These are phyloP conservation scores for Enteromius thamalakanensis DNA, from an alignment of 2,797 vertebrate genomes.

Conservation along the genomic window DNA sequence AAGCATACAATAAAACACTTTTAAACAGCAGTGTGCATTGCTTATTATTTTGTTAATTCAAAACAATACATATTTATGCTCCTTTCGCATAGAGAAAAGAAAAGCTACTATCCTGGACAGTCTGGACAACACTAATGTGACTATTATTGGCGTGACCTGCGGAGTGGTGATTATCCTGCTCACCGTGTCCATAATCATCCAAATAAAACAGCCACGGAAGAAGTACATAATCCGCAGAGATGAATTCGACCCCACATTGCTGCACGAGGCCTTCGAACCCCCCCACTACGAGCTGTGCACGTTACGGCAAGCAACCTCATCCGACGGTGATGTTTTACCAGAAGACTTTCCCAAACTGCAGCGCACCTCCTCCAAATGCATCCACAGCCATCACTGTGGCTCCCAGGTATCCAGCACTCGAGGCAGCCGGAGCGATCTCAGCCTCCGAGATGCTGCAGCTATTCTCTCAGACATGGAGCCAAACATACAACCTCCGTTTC, in stretches of 20 bases:
- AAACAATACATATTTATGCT: background rate
- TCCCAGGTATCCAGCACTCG: constrained; percentile 85
- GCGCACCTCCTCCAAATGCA: constrained; percentile 91
- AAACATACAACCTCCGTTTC: constrained; percentile 47
- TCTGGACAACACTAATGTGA: constrained; percentile 91
- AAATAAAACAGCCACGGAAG: constrained; percentile 96
- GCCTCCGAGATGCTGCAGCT: constrained; percentile 75
- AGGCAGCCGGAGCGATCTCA: constrained; percentile 87
- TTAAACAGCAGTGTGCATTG: too few species aligned
- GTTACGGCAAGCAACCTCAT: constrained; percentile 79
- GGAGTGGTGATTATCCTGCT: constrained; percentile 92
- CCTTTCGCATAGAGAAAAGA: constrained; percentile 83
- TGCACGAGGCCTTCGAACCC: constrained; percentile 92
- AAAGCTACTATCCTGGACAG: constrained; percentile 90
- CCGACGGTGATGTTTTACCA: constrained; percentile 81
- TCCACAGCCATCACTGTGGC: constrained; percentile 96
- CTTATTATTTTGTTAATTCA: background rate
- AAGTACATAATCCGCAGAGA: constrained; percentile 82
- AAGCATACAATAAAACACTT: background rate
- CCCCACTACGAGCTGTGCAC: constrained; percentile 96
- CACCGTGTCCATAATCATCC: constrained; percentile 89
- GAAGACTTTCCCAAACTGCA: constrained; percentile 90
- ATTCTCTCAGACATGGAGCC: constrained; percentile 73
- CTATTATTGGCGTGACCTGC: constrained; percentile 92
- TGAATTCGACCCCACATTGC: constrained; percentile 91